phyloP scores from a whole-genome alignment of 1,140 invertebrate species.

The Protaetia brevitarsis region DNA sequence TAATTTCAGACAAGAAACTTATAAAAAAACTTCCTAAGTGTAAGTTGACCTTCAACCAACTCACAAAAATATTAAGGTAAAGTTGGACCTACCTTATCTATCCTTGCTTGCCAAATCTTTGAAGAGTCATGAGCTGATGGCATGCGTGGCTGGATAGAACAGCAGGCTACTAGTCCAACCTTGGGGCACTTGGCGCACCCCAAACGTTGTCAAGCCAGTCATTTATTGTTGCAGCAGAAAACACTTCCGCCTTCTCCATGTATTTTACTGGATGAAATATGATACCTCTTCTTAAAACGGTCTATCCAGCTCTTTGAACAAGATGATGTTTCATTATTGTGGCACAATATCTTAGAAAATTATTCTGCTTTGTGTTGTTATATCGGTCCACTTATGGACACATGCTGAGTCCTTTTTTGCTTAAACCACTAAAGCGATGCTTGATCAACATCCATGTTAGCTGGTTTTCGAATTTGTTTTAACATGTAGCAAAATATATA shows the following conservation, averaged over 20 bases:
- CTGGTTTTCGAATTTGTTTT: not conserved
- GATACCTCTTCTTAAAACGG: constrained; percentile 7
- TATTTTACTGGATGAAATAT: constrained; percentile 15
- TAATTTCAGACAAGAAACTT: no score
- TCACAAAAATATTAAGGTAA: no score
- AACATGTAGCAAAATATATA: no score
- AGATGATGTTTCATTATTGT: not conserved
- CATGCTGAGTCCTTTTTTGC: not conserved
- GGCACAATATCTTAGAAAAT: not conserved
- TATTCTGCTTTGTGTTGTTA: not conserved
- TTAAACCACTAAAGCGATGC: constrained; percentile 15
- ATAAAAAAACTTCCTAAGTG: no score
- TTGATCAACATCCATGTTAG: not conserved
- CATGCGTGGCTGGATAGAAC: no score
- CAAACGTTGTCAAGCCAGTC: constrained; percentile 2
- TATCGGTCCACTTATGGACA: not conserved
- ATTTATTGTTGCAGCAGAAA: not conserved
- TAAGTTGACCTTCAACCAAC: no score
- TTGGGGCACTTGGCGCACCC: no score
- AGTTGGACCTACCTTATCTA: no score
- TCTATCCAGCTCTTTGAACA: not conserved
- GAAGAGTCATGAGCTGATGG: no score
- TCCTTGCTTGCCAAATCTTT: no score
- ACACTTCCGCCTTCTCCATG: not conserved
- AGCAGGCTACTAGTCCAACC: no score